A percentile compares a stretch with the other conserved stretches of the same genome.
phyloP scores from a whole-genome alignment of 2,888 invertebrate genomes.

The Athrips mouffetella region DNA sequence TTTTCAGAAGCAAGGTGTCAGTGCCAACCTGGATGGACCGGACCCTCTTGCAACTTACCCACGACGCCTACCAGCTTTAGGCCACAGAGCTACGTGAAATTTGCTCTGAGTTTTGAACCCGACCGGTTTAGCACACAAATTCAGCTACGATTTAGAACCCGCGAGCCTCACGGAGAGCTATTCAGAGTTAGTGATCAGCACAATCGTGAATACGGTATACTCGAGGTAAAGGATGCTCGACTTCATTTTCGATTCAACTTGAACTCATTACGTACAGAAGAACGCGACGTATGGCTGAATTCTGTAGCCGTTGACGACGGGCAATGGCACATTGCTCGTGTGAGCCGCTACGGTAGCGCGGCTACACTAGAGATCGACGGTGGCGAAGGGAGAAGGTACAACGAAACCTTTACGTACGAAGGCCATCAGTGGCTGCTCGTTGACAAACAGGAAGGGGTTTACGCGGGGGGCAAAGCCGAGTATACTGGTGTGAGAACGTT shows the following conservation, averaged over 20 bases:
- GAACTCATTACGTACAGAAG: constrained; percentile 93
- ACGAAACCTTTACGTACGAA: constrained; percentile 93
- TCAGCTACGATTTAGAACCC: constrained; percentile 94
- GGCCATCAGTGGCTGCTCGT: constrained; percentile 96
- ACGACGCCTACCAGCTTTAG: constrained; percentile 95
- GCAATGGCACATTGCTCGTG: constrained; percentile 96
- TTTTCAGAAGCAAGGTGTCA: constrained; percentile 93
- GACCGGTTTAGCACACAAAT: constrained; percentile 95
- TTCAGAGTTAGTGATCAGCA: constrained; percentile 96
- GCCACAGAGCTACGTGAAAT: constrained; percentile 97
- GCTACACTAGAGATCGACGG: constrained; percentile 96
- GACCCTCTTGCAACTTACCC: constrained; percentile 90
- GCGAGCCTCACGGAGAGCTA: constrained; percentile 94
- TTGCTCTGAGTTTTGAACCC: constrained; percentile 95
- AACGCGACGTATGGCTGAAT: constrained; percentile 92
- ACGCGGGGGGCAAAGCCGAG: constrained; percentile 96
- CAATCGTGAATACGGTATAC: constrained; percentile 94
- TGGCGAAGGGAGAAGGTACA: constrained; percentile 95
- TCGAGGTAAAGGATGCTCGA: constrained; percentile 93
- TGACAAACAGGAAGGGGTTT: constrained; percentile 96
- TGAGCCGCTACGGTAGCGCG: constrained; percentile 94
- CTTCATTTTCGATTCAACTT: constrained; percentile 95
- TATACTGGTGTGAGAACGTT: constrained; percentile 96
- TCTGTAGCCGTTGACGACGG: constrained; percentile 96
- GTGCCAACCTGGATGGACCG: constrained; percentile 97